A percentile compares a stretch with the other conserved stretches of the same genome.
These are phyloP conservation scores for Syrista parreyssii DNA, from an alignment of 2,888 invertebrate genomes.

Conservation along the genomic window DNA sequence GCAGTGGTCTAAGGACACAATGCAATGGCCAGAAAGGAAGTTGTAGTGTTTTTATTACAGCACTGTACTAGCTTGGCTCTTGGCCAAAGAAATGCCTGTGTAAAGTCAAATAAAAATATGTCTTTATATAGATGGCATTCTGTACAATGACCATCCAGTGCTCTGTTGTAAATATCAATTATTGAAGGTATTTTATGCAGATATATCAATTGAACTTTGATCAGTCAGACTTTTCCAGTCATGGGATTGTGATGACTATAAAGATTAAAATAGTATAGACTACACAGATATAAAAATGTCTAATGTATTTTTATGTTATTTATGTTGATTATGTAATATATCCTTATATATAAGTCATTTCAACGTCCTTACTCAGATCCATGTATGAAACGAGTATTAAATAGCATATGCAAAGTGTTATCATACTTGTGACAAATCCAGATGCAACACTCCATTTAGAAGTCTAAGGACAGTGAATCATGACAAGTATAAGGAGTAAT, in stretches of 20 bases:
- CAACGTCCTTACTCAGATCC: too few species aligned
- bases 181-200: neutral
- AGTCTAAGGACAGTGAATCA: neutral
- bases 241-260: too few species aligned
- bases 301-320: too few species aligned
- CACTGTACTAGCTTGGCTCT: constrained; percentile 22
- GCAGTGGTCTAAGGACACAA: constrained; percentile 29
- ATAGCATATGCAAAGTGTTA: too few species aligned
- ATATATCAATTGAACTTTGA: neutral
- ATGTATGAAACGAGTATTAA: too few species aligned
- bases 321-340: too few species aligned
- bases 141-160: neutral
- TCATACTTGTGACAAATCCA: too few species aligned
- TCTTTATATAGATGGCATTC: constrained; percentile 14
- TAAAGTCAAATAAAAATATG: constrained; percentile 25
- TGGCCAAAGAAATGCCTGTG: constrained; percentile 26
- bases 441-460: too few species aligned
- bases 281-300: too few species aligned
- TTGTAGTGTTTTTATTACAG: constrained; percentile 35
- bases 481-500: neutral
- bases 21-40: constrained; percentile 29
- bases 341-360: too few species aligned
- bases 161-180: neutral
- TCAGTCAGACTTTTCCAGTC: too few species aligned
- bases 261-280: too few species aligned